Conservation (phyloP, 2,888 invertebrate genomes). For the Acronicta leporina region DNA sequence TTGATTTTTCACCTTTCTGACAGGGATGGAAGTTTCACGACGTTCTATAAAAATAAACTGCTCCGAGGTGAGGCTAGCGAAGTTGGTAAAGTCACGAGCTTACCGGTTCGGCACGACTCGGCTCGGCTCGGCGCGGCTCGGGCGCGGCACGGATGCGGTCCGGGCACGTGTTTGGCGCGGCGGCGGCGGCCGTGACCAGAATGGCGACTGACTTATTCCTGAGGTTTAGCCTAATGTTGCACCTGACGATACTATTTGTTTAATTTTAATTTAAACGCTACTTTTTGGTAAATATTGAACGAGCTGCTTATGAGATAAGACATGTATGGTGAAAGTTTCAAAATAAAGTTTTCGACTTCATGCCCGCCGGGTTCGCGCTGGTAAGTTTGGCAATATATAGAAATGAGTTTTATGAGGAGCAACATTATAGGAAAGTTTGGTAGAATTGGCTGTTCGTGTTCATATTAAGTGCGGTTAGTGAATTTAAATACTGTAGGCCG, state of each 20-base stretch:
- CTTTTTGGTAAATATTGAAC: conserved; percentile 27
- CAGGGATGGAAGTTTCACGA: conserved; percentile 58
- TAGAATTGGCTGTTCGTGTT: background rate
- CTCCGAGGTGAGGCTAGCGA: conserved; percentile 38
- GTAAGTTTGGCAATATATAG: conserved; percentile 12
- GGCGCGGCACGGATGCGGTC: conserved; percentile 39
- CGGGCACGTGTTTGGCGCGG: conserved; percentile 16
- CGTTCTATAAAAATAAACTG: conserved; percentile 64
- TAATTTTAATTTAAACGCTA: conserved; percentile 39
- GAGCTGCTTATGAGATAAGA: conserved; percentile 36
- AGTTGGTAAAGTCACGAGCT: conserved; percentile 47
- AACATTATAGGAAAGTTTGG: background rate
- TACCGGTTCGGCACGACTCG: conserved; percentile 23
- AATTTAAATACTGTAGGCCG: background rate
- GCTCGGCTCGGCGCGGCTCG: conserved; percentile 23
- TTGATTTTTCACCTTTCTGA: conserved; percentile 63
- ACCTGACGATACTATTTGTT: conserved; percentile 53
- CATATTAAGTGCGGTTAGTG: background rate
- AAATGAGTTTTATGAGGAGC: conserved; percentile 17
- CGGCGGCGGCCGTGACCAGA: conserved; percentile 44
- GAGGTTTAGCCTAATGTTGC: conserved; percentile 42
- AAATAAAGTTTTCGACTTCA: conserved; percentile 24
- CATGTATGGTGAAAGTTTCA: conserved; percentile 26
- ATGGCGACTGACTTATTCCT: conserved; percentile 30
- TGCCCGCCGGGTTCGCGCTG: conserved; percentile 8